phyloP scores from a whole-genome alignment of 2,888 invertebrate species.

The Agonopterix subpropinquella region DNA sequence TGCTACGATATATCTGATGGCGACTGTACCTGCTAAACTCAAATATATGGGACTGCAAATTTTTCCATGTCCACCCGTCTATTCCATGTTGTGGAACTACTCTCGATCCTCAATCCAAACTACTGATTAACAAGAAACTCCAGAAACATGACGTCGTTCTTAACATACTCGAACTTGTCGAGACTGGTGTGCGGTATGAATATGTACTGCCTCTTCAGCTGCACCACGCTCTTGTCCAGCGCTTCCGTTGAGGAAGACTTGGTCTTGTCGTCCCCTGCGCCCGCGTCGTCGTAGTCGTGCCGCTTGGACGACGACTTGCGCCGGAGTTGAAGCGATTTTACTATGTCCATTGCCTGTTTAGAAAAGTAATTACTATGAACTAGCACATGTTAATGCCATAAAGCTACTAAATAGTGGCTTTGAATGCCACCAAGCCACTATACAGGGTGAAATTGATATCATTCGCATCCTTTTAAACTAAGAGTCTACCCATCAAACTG shows the following conservation, averaged over 20 bases:
- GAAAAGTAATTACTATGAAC: not conserved
- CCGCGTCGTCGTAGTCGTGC: slow-evolving; percentile 45
- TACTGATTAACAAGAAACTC: slow-evolving; percentile 69
- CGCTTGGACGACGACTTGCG: slow-evolving; percentile 57
- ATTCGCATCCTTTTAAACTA: no score
- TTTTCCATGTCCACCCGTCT: no score
- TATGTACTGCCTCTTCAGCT: slow-evolving; percentile 73
- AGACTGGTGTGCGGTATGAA: slow-evolving; percentile 80
- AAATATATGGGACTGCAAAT: no score
- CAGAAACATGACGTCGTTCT: slow-evolving; percentile 77
- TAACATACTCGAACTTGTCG: slow-evolving; percentile 75
- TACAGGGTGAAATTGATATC: no score
- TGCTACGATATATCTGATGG: no score
- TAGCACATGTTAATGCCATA: no score
- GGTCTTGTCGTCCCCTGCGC: slow-evolving; percentile 27
- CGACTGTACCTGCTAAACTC: no score
- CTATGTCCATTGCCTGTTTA: slow-evolving; percentile 76
- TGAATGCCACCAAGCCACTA: no score
- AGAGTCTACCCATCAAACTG: no score
- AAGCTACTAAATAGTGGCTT: no score
- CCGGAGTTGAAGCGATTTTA: slow-evolving; percentile 73
- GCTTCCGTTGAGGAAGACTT: slow-evolving; percentile 41
- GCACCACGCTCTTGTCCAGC: slow-evolving; percentile 47
- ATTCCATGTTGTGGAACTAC: no score
- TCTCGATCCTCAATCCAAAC: not conserved